phyloP scores from a whole-genome alignment of 2,797 vertebrate species.

The Macropus fuliginosus region DNA sequence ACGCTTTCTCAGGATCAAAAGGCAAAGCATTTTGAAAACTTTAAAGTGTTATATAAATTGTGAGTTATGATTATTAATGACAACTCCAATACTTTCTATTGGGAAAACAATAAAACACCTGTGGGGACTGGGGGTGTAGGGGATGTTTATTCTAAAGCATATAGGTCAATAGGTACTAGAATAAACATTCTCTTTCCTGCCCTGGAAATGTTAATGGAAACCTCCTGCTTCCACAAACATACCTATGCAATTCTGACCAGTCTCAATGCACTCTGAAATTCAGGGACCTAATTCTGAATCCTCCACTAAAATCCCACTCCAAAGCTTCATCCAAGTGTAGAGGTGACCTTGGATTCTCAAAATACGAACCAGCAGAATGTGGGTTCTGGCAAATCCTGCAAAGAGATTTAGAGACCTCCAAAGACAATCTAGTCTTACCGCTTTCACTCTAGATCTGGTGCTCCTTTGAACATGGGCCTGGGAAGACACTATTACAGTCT shows the following conservation, averaged over 20 bases:
- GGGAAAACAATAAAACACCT: not conserved
- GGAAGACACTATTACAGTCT: not conserved
- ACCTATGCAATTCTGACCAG: accelerated
- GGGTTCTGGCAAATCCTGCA: not conserved
- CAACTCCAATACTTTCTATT: not conserved
- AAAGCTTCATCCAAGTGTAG: not conserved
- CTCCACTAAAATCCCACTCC: not conserved
- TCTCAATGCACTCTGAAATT: accelerated
- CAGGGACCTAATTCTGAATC: not conserved
- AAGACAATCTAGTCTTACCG: not conserved
- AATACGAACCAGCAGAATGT: not conserved
- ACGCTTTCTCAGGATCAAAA: not conserved
- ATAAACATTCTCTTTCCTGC: slow-evolving; percentile 41
- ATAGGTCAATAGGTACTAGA: slow-evolving; percentile 16
- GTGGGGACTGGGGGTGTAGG: no score
- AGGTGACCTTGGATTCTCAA: not conserved
- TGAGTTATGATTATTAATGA: not conserved
- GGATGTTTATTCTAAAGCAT: no score
- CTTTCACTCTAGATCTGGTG: not conserved
- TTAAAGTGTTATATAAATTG: not conserved
- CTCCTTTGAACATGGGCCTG: not conserved
- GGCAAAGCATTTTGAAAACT: not conserved
- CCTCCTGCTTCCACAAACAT: slow-evolving; percentile 29
- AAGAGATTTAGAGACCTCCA: not conserved
- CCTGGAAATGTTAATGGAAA: slow-evolving; percentile 41